These are phyloP conservation scores for Oncorhynchus nerka DNA, from an alignment of 2,113 vertebrate species.

Conservation along the genomic window DNA sequence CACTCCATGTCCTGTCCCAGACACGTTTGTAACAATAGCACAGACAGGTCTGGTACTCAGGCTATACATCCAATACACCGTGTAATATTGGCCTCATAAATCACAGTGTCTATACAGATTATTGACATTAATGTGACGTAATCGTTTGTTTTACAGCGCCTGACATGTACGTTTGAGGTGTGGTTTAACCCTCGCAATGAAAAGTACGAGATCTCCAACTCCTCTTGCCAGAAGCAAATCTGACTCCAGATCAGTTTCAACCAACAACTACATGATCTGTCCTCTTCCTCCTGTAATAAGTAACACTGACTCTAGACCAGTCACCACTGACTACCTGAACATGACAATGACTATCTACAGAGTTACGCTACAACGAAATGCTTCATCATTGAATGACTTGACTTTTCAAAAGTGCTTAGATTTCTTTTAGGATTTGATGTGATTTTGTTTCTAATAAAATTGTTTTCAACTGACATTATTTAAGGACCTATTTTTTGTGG, in stretches of 20 bases:
- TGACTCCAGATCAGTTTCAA: neutral
- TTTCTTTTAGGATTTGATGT: neutral
- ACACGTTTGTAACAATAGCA: no score
- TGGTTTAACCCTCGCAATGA: slow-evolving; percentile 32
- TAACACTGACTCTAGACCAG: no score
- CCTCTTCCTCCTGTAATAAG: no score
- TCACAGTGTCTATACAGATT: neutral
- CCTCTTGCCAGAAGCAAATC: slow-evolving; percentile 30
- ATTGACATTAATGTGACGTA: neutral
- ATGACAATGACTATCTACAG: neutral
- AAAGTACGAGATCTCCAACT: slow-evolving; percentile 5
- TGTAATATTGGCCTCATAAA: neutral
- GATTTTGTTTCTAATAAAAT: neutral
- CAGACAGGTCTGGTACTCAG: no score
- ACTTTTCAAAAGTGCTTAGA: neutral
- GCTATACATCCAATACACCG: neutral
- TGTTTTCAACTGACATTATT: neutral
- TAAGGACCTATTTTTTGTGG: no score
- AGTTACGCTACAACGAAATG: no score
- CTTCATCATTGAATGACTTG: neutral
- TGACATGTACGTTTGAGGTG: slow-evolving; percentile 60
- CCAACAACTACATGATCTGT: neutral
- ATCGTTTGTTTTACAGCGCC: slow-evolving; percentile 37
- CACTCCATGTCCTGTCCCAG: no score
- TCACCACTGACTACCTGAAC: neutral